Evolutionary conservation across 1,140 invertebrate species (phyloP).

Genomic region (Hycleus cichorii): DNA sequence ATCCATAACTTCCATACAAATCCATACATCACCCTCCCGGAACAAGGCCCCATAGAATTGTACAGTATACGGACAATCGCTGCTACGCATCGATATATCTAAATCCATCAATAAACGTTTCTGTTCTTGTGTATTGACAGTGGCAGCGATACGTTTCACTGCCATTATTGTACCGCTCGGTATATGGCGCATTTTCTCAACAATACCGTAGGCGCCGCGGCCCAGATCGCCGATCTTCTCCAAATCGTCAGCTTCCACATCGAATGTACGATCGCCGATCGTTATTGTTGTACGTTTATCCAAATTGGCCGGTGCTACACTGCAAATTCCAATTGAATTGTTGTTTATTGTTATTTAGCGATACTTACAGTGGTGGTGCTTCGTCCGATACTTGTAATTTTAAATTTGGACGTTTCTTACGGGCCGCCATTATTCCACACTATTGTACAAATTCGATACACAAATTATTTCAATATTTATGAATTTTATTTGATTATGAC

Average conservation of each 20-base stretch:
- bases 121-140: conserved; percentile 78
- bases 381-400: conserved; percentile 46
- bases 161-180: conserved; percentile 87
- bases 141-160: conserved; percentile 76
- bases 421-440: conserved; percentile 22
- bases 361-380: conserved; percentile 41
- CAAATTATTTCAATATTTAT: no score
- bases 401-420: conserved; percentile 39
- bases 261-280: conserved; percentile 76
- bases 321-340: conserved; percentile 34
- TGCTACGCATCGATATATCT: conserved; percentile 89
- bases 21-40: conserved; percentile 95
- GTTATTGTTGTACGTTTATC: conserved; percentile 81
- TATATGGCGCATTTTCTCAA: conserved; percentile 92
- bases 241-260: conserved; percentile 86
- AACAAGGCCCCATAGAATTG: conserved; percentile 97
- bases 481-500: no score
- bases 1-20: conserved; percentile 99
- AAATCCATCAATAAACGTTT: conserved; percentile 96
- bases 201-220: conserved; percentile 91
- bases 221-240: conserved; percentile 84
- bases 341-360: background rate
- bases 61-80: conserved; percentile 93
- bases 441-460: no score
- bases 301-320: conserved; percentile 70